Evolutionary conservation across 2,797 vertebrate genomes (phyloP), one percentile per base, ranked within the genome.

Genomic region (Coendou prehensilis): DNA sequence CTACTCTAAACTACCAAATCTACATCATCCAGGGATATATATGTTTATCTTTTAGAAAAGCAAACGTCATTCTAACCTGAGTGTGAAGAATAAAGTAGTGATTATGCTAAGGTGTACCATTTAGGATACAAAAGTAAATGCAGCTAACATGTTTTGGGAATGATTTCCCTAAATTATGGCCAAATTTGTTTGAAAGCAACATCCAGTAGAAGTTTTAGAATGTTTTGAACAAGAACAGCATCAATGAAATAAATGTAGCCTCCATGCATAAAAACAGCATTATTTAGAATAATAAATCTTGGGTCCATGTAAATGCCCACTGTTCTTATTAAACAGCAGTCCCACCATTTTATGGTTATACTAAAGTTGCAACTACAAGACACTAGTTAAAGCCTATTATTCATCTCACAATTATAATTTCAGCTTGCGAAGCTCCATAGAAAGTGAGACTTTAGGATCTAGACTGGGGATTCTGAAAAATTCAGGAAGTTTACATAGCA

Each of bases 101-200:
- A 80, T 76, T 89, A 91, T 88, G 64, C 28, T 80, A 85, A 50
- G 71, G n/a, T 88, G 20, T 84, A 75, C 63, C n/a, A 59, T 57
- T 80, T 80, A 91, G 28, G 47, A 17, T 50, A 9, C 47, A 78
- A 52, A 52, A 73, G 20, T 82, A 64, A 6, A 47, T 88, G 18
- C 5, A 88, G 59, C 30, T 67, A 54, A 85, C 45, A 85, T 91
- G 26, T 85, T 56, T 83, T 14, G 56, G 33, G 18, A 33, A 71
- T 81, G 18, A 78, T 94, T 93, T 90, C 76, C 17, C 50, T 87
- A 80, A 91, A 94, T 80, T 37, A 33, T 37, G 23, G 63, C 76
- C 52, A 88, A 22, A 82, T 2, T 81, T 17, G 33, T 86, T 92
- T 86, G 89, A 61, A 95, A 94, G 56, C 20, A 90, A 63, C 75